phyloP scores from a whole-genome alignment of 2,888 invertebrate genomes.

The Bedellia somnulentella region DNA sequence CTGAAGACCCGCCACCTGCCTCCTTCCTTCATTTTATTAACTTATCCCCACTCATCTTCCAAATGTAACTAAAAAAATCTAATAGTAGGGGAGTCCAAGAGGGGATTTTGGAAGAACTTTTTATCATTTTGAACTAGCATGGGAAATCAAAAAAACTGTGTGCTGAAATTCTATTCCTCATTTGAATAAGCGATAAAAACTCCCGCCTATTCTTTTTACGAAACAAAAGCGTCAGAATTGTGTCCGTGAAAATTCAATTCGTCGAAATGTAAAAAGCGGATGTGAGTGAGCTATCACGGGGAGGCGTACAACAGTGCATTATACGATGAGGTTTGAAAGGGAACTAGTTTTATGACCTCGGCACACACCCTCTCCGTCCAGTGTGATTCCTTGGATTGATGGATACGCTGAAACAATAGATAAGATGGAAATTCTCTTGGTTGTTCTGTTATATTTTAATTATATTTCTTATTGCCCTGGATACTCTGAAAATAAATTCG shows the following conservation, averaged over 20 bases:
- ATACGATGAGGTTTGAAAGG: conserved; percentile 22
- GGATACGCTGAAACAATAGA: conserved; percentile 19
- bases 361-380: conserved; percentile 35
- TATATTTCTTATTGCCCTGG: too few relatives aligned
- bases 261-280: not conserved
- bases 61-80: too few relatives aligned
- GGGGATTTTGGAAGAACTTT: too few relatives aligned
- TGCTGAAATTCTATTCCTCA: not conserved
- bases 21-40: too few relatives aligned
- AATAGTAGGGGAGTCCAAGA: too few relatives aligned
- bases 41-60: too few relatives aligned
- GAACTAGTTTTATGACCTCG: conserved; percentile 52
- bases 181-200: not conserved
- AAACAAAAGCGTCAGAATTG: not conserved
- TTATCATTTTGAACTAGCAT: too few relatives aligned
- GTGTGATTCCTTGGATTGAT: conserved; percentile 42
- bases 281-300: not conserved
- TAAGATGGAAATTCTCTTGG: not conserved
- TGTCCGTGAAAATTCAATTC: not conserved
- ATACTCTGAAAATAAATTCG: not conserved
- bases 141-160: not conserved
- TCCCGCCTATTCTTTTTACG: not conserved
- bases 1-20: too few relatives aligned
- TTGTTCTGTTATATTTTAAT: not conserved
- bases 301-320: not conserved